phyloP scores from a whole-genome alignment of 2,888 invertebrate genomes.

The Nephrotoma guestfalica region DNA sequence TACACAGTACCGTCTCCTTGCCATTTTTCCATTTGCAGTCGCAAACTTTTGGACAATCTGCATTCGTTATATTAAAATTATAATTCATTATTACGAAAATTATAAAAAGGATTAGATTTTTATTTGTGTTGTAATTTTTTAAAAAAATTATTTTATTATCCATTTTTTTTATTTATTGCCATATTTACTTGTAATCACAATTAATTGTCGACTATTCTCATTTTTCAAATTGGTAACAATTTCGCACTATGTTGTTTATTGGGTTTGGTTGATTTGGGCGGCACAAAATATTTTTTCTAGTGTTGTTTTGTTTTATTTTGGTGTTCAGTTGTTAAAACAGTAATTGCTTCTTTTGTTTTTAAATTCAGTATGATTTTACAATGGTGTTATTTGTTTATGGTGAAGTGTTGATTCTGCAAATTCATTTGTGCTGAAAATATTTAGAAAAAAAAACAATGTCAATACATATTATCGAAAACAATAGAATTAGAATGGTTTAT shows the following conservation, averaged over 20 bases:
- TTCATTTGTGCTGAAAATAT: neutral
- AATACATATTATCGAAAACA: no score
- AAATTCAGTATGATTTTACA: neutral
- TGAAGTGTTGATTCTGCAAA: neutral
- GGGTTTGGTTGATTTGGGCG: neutral
- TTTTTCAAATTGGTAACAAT: neutral
- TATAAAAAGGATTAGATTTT: neutral
- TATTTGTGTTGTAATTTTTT: neutral
- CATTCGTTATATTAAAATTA: slow-evolving; percentile 28
- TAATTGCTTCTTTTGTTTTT: neutral
- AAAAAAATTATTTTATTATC: neutral
- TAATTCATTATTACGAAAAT: neutral
- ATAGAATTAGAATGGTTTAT: no score
- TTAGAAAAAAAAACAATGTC: neutral
- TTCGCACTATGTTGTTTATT: no score
- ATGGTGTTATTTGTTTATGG: neutral
- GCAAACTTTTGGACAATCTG: slow-evolving; percentile 60
- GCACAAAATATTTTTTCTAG: neutral
- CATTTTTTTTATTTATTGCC: neutral
- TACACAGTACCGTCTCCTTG: slow-evolving; percentile 71
- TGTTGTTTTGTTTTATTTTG: neutral
- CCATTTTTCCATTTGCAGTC: slow-evolving; percentile 84
- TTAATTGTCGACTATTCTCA: neutral
- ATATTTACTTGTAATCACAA: neutral
- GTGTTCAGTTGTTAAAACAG: neutral